Evolutionary conservation across 2,113 vertebrate genomes (phyloP).

Genomic region (Rhinopomastus cyanomelas): DNA sequence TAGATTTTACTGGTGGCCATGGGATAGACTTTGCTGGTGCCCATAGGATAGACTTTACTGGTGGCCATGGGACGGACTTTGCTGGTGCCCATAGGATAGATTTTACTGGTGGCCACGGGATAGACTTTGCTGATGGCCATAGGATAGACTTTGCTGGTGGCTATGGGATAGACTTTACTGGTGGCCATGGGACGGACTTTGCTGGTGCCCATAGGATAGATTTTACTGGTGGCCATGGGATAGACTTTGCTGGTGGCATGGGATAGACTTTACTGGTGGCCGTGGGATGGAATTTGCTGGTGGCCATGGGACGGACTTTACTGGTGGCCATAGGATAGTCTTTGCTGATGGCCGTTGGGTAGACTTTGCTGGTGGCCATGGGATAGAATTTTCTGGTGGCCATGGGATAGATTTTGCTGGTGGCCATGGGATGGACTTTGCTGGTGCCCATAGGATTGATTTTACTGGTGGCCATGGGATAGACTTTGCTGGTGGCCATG

Average conservation of each 20-base stretch:
- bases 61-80: background rate
- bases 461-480: too few relatives aligned
- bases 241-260: background rate
- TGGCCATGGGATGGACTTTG: fast-evolving
- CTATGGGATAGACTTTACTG: fast-evolving
- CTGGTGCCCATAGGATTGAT: too few relatives aligned
- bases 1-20: too few relatives aligned
- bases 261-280: too few relatives aligned
- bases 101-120: fast-evolving
- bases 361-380: fast-evolving
- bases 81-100: background rate
- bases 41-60: fast-evolving
- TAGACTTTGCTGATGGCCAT: fast-evolving
- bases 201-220: background rate
- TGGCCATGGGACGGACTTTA: fast-evolving
- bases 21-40: background rate
- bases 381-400: too few relatives aligned
- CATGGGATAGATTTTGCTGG: background rate
- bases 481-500: fast-evolving
- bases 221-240: fast-evolving
- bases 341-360: too few relatives aligned
- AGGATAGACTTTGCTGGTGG: background rate
- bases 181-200: background rate
- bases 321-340: too few relatives aligned
- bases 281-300: fast-evolving